Conservation (phyloP, 2,113 vertebrate species). For the Prionailurus bengalensis region DNA sequence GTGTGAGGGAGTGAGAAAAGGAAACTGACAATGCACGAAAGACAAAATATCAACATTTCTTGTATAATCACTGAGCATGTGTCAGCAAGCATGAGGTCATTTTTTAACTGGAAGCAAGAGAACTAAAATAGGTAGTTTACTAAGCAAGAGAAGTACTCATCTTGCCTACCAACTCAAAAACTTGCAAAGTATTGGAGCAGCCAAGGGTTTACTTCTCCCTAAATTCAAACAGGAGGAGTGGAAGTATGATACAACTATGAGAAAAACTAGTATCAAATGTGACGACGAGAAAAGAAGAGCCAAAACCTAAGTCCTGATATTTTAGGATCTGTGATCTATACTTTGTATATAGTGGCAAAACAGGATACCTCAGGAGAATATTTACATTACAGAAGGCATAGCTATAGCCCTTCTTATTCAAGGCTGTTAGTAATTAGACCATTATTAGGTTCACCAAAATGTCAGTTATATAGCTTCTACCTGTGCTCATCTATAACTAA, state of each 20-base stretch:
- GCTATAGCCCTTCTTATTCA: neutral
- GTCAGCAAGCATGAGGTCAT: conserved; percentile 61
- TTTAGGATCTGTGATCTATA: neutral
- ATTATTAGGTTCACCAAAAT: neutral
- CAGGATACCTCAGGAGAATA: neutral
- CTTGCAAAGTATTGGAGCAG: neutral
- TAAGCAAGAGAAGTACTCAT: neutral
- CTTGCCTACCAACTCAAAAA: neutral
- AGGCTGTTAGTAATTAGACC: neutral
- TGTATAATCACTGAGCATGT: conserved; percentile 54
- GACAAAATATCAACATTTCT: conserved; percentile 78
- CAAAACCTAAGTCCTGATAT: neutral
- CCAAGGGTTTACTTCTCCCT: neutral
- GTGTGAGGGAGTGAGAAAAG: conserved; percentile 70
- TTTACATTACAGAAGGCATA: neutral
- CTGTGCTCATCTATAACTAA: neutral
- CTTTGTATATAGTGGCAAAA: neutral
- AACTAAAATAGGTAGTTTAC: conserved; percentile 30
- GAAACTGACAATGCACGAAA: conserved; percentile 72
- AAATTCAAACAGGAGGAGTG: neutral
- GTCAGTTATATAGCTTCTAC: neutral
- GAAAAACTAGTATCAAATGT: neutral
- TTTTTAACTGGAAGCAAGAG: conserved; percentile 35
- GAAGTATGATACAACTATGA: neutral
- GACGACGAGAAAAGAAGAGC: neutral